These are phyloP conservation scores for Mus spicilegus DNA, from an alignment of 2,113 vertebrate genomes.

Conservation along the genomic window DNA sequence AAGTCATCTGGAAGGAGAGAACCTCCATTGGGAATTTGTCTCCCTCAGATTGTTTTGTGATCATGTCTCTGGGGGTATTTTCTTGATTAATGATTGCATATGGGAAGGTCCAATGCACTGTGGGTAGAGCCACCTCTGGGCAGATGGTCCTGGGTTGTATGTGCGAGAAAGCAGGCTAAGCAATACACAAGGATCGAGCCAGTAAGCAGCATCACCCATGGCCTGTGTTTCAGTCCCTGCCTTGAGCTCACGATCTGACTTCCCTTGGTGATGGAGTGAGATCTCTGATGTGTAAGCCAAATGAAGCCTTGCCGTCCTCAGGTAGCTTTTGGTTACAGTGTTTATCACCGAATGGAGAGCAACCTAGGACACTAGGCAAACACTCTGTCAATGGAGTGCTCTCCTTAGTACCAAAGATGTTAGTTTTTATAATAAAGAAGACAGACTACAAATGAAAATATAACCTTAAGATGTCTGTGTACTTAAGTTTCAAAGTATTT, in stretches of 20 bases:
- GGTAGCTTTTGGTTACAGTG: background rate
- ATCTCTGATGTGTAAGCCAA: background rate
- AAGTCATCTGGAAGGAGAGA: background rate
- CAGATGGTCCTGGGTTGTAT: background rate
- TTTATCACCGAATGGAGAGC: background rate
- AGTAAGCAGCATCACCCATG: background rate
- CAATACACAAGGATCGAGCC: background rate
- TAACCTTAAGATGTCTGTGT: background rate
- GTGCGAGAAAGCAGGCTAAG: background rate
- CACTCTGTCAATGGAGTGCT: background rate
- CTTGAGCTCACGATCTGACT: background rate
- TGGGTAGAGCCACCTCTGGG: background rate
- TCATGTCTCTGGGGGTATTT: background rate
- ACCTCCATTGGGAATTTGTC: background rate
- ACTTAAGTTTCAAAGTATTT: background rate
- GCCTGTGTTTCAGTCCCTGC: background rate
- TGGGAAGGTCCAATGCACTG: background rate
- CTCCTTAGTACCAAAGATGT: background rate
- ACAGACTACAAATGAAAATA: background rate
- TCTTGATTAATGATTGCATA: background rate
- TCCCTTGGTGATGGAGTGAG: background rate
- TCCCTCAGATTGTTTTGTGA: background rate
- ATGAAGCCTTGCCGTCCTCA: background rate
- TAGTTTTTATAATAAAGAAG: background rate
- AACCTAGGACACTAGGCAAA: background rate